Conservation (phyloP, 2,113 vertebrate species). For the Paratilapia polleni region DNA sequence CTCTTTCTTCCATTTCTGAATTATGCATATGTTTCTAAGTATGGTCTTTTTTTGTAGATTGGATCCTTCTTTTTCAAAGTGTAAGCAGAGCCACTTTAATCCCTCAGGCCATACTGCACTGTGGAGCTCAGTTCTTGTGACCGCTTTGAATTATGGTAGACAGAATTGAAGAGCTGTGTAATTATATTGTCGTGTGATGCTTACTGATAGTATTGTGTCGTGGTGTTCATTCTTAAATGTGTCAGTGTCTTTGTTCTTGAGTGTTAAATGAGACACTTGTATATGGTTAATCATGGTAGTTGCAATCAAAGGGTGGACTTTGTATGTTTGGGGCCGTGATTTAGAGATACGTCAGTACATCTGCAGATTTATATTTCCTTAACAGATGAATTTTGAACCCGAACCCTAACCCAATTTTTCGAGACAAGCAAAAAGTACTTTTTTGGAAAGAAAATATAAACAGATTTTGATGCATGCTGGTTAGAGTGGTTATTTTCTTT, state of each 20-base stretch:
- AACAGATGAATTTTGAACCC: background rate
- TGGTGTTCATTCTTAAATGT: too few relatives aligned
- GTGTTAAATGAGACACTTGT: background rate
- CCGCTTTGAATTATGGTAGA: background rate
- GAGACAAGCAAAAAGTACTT: background rate
- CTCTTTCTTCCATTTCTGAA: slow-evolving; percentile 26
- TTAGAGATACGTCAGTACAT: background rate
- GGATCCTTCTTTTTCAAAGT: slow-evolving; percentile 8
- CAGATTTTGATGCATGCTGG: background rate
- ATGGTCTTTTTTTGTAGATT: slow-evolving; percentile 18
- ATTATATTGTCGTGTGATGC: background rate
- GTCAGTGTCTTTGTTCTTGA: background rate
- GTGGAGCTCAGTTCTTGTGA: background rate
- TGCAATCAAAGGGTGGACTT: background rate
- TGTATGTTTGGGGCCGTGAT: background rate
- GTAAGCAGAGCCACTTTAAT: slow-evolving; percentile 34
- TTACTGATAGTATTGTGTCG: background rate
- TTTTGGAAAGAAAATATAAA: background rate
- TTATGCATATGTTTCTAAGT: slow-evolving; percentile 56
- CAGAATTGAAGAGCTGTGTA: background rate
- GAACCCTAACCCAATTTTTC: background rate
- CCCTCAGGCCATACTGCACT: background rate
- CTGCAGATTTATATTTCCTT: background rate
- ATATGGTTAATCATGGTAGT: background rate
- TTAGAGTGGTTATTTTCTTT: background rate